A percentile compares a stretch with the other conserved stretches of the same genome.
Evolutionary conservation across 2,888 invertebrate species (phyloP).

Genomic region (Nomada fucata): DNA sequence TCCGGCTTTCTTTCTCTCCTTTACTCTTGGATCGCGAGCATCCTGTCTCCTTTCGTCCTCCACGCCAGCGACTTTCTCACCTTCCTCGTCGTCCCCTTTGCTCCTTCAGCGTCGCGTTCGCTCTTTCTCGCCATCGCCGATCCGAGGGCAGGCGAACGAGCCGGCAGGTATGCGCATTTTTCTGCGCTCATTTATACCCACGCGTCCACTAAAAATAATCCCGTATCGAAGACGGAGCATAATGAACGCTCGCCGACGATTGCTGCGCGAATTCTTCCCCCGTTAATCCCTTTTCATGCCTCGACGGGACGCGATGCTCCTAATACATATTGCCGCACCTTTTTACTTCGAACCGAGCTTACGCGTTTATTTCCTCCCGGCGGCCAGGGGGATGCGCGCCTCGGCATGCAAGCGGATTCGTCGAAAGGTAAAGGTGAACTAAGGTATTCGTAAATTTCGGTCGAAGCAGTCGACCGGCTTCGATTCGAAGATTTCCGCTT

Average conservation of each 20-base stretch:
- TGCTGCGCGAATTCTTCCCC: conserved; percentile 54
- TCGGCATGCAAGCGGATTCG: conserved; percentile 11
- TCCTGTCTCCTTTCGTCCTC: conserved; percentile 37
- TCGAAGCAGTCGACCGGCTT: not conserved
- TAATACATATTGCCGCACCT: not conserved
- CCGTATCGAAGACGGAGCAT: conserved; percentile 67
- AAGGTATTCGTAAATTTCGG: not conserved
- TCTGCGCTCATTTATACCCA: conserved; percentile 78
- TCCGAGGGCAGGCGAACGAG: conserved; percentile 66
- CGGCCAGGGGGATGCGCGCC: not conserved
- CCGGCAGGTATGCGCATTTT: conserved; percentile 78
- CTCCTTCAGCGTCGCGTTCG: not conserved
- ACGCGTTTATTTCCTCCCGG: not conserved
- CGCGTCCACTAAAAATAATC: conserved; percentile 79
- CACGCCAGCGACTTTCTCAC: conserved; percentile 37
- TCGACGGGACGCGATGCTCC: not conserved
- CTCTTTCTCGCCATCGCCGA: conserved; percentile 42
- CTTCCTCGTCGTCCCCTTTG: conserved; percentile 4
- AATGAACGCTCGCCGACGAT: conserved; percentile 59
- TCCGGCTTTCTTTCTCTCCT: conserved; percentile 48
- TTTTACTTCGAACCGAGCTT: not conserved
- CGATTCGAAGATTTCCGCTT: not conserved
- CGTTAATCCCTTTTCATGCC: conserved; percentile 57
- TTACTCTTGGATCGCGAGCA: conserved; percentile 35
- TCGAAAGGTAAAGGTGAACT: not conserved